Conservation (phyloP, 2,113 vertebrate species). For the Callospermophilus lateralis region DNA sequence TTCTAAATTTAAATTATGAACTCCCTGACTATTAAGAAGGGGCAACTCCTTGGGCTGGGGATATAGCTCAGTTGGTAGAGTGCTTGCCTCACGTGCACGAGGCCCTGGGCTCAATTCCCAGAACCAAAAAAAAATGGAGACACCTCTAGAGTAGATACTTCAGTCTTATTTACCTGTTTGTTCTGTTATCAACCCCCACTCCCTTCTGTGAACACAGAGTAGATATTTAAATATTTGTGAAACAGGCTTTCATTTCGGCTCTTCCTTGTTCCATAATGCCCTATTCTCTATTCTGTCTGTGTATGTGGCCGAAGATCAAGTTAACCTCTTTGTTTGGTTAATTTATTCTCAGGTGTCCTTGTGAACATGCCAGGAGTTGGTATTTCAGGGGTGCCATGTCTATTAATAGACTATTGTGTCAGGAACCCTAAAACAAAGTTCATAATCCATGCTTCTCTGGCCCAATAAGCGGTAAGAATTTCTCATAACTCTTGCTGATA, state of each 20-base stretch:
- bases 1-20: not conserved
- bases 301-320: not conserved
- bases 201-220: not conserved
- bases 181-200: not conserved
- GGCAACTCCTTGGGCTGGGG: too few relatives aligned
- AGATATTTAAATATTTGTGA: not conserved
- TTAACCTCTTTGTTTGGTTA: slow-evolving; percentile 41
- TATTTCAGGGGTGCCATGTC: not conserved
- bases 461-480: not conserved
- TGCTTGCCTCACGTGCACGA: too few relatives aligned
- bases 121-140: not conserved
- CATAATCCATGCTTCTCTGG: not conserved
- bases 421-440: slow-evolving; percentile 15
- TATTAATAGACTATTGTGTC: slow-evolving; percentile 43
- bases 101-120: too few relatives aligned
- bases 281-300: not conserved
- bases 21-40: not conserved
- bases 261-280: not conserved
- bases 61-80: too few relatives aligned
- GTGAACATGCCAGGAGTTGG: not conserved
- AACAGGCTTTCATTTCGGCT: not conserved
- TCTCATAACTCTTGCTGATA: not conserved
- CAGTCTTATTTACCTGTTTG: not conserved
- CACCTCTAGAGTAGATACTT: not conserved
- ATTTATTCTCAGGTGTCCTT: slow-evolving; percentile 20